Base-by-base conservation (phyloP, 2,888 invertebrate species). In the Acronicta aceris region DNA sequence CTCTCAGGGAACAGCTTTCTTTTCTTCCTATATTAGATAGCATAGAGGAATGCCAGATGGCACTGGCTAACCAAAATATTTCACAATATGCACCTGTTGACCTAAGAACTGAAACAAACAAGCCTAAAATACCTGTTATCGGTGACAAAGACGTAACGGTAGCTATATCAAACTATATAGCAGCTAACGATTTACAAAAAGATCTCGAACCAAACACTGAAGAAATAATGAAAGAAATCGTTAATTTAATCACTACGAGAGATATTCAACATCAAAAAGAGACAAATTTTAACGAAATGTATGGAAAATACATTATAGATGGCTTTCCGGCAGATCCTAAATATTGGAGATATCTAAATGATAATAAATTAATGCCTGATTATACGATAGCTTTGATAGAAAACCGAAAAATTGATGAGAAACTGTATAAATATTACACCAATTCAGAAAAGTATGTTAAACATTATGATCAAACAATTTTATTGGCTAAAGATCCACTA, bases 241-340 rank as follows among this genome's bases (percentile, higher is more conserved):
- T 80, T 9, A 86, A 80, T 40, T 74, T 83, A 8, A 85, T 96
- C 51, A 81, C 79, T 68, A 71, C 74, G 43, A 83, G 93, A 43
- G 95, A 95, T 73, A 78, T 80, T 27, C 74, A 87, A 65, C 78
- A 83, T 60, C 68, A 83, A 72, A 69, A 84, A 74, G 57, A 79
- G 57, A 82, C 88, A 54, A 78, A 84, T 59, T 73, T 52, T 56
- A 79, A 87, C 27, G 63, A 82, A 47, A 71, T 63, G 33, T 93
- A 93, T 79, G 94, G 95, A 17, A 95, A 95, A 72, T 96, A 95
- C 93, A 94, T 96, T 65, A 87, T 96, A 53, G 96, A 96, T 79
- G 96, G 95, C 0, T 95, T 96, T 84, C 92, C 95, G 21, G 81
- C 93, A 21, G 90, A 95, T 69, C 65, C 90, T 13, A 92, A 95